Evolutionary conservation across 92 coral and sea anemone species (phyloP).

Genomic region (Montipora capitata): DNA sequence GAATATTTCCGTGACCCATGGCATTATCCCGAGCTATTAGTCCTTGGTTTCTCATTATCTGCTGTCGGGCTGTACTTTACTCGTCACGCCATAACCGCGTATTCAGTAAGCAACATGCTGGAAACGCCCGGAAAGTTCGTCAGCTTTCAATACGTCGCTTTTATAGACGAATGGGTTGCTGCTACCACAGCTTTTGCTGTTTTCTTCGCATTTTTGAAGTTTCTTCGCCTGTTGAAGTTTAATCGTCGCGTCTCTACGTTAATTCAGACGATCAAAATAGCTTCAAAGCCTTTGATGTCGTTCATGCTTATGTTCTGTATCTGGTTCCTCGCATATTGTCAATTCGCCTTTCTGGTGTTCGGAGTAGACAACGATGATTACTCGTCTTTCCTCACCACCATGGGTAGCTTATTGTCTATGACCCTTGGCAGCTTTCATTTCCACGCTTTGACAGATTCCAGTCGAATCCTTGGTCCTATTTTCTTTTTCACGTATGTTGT

Average conservation of each 20-base stretch:
- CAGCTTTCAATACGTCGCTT: slow-evolving; percentile 96
- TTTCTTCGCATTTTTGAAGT: slow-evolving; percentile 92
- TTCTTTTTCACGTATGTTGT: slow-evolving; percentile 92
- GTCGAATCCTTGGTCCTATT: slow-evolving; percentile 86
- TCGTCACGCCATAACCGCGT: slow-evolving; percentile 71
- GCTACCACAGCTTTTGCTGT: slow-evolving; percentile 91
- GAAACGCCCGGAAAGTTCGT: slow-evolving; percentile 68
- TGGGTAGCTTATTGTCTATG: slow-evolving; percentile 85
- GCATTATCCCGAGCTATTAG: slow-evolving; percentile 90
- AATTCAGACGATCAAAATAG: slow-evolving; percentile 81
- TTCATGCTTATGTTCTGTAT: slow-evolving; percentile 85
- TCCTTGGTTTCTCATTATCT: slow-evolving; percentile 82
- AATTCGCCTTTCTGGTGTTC: slow-evolving; percentile 85
- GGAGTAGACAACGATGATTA: slow-evolving; percentile 73
- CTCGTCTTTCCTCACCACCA: slow-evolving; percentile 82
- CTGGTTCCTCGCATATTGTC: slow-evolving; percentile 90
- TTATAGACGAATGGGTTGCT: slow-evolving; percentile 95
- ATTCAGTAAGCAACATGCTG: slow-evolving; percentile 78
- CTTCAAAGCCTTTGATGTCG: slow-evolving; percentile 79
- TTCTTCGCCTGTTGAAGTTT: slow-evolving; percentile 92
- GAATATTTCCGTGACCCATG: slow-evolving; percentile 86
- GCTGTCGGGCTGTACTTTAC: slow-evolving; percentile 78
- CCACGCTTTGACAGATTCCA: slow-evolving; percentile 67
- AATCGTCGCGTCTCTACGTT: slow-evolving; percentile 92
- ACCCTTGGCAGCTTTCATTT: slow-evolving; percentile 94